phyloP scores from a whole-genome alignment of 2,797 vertebrate genomes.

The Emys orbicularis region DNA sequence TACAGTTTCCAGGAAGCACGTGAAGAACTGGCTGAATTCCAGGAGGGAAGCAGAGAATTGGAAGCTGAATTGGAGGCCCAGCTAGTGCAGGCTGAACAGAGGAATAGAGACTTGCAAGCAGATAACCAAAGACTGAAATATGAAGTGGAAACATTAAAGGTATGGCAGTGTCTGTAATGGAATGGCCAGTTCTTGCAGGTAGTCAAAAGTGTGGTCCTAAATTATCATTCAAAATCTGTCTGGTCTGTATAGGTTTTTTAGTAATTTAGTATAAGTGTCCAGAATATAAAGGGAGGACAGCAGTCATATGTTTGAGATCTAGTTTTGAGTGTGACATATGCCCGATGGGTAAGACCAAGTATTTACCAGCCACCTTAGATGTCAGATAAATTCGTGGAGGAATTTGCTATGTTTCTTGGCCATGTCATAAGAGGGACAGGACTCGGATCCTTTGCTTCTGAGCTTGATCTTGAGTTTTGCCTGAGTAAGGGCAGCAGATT shows the following conservation, averaged over 20 bases:
- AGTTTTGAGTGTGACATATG: neutral
- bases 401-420: neutral
- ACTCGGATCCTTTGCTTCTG: neutral
- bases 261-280: neutral
- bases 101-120: slow-evolving; percentile 93
- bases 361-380: neutral
- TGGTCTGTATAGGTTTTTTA: neutral
- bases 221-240: neutral
- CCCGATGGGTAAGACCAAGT: slow-evolving; percentile 36
- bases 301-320: slow-evolving; percentile 11
- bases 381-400: neutral
- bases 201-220: too few species aligned
- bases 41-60: slow-evolving; percentile 97
- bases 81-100: slow-evolving; percentile 93
- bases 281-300: neutral
- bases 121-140: slow-evolving; percentile 96
- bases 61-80: slow-evolving; percentile 98
- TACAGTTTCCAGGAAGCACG: slow-evolving; percentile 94
- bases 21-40: slow-evolving; percentile 97
- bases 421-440: neutral
- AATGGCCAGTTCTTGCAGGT: neutral
- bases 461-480: neutral
- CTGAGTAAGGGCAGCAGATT: neutral
- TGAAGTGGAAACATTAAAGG: slow-evolving; percentile 93
- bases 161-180: slow-evolving; percentile 51